Conservation (phyloP, 2,888 invertebrate species). For the Eristalinus aeneus region DNA sequence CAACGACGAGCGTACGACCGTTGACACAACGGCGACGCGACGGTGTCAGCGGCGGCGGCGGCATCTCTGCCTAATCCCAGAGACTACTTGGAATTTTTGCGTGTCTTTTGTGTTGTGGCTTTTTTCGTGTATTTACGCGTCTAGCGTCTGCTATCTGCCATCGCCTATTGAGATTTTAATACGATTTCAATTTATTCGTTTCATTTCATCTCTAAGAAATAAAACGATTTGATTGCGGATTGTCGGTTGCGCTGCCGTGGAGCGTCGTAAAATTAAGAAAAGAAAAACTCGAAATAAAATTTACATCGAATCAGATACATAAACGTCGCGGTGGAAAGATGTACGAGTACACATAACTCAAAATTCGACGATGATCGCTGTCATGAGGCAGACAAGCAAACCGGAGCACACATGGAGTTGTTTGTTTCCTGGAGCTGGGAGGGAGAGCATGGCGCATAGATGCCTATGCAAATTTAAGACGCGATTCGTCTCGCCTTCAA, state of each 20-base stretch:
- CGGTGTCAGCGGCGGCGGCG: neutral
- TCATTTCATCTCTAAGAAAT: constrained; percentile 41
- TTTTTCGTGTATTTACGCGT: constrained; percentile 11
- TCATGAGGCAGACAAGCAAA: neutral
- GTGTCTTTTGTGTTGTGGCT: constrained; percentile 21
- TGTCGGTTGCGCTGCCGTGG: neutral
- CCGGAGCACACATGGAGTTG: neutral
- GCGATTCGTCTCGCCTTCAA: constrained; percentile 1
- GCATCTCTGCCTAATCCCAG: constrained; percentile 28
- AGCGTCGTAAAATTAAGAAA: constrained; percentile 12
- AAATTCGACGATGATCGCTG: neutral
- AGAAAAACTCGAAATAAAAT: constrained; percentile 18
- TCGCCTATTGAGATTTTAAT: constrained; percentile 31
- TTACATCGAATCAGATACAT: constrained; percentile 28
- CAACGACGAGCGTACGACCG: constrained; percentile 2
- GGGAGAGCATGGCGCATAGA: neutral
- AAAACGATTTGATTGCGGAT: constrained; percentile 27
- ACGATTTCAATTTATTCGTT: constrained; percentile 54
- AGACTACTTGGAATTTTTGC: constrained; percentile 46
- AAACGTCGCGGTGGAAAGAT: neutral
- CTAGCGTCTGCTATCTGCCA: neutral
- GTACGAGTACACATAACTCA: neutral
- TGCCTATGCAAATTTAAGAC: constrained; percentile 6
- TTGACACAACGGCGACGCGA: constrained; percentile 52
- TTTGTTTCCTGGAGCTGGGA: constrained; percentile 22